Percentiles rank a stretch among this genome's conserved stretches.
phyloP scores from a whole-genome alignment of 2,113 vertebrate species.

The Pterocles gutturalis region DNA sequence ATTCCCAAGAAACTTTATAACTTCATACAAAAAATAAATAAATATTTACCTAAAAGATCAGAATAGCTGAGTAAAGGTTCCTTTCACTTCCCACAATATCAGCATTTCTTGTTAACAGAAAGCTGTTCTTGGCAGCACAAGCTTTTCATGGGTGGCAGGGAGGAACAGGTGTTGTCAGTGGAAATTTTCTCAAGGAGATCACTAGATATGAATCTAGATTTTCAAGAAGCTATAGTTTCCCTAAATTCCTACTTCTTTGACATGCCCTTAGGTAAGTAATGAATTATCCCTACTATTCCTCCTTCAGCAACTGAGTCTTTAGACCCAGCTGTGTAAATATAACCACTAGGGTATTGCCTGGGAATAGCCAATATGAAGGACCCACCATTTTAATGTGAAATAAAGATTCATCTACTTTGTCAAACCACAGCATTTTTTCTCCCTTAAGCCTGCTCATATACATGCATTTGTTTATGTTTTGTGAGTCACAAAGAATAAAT shows the following conservation, averaged over 20 bases:
- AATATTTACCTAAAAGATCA: slow-evolving; percentile 59
- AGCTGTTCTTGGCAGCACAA: background rate
- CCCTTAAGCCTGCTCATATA: background rate
- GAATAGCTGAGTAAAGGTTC: slow-evolving; percentile 44
- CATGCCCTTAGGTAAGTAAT: background rate
- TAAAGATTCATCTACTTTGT: slow-evolving; percentile 42
- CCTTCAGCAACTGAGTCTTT: background rate
- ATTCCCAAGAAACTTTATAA: slow-evolving; percentile 61
- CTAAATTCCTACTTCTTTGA: background rate
- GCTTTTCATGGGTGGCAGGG: accelerated
- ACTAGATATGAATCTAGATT: background rate
- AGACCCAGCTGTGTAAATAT: background rate
- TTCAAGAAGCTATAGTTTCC: background rate
- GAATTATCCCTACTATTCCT: background rate
- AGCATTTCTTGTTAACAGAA: background rate
- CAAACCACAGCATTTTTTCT: background rate
- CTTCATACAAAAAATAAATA: slow-evolving; percentile 55
- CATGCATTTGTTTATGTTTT: slow-evolving; percentile 26
- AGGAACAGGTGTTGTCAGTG: background rate
- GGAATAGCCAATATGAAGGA: background rate
- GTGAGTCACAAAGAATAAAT: background rate
- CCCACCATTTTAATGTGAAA: background rate
- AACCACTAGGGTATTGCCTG: background rate
- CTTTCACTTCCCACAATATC: background rate
- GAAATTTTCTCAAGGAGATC: background rate